Evolutionary conservation across 2,888 invertebrate species (phyloP).

Genomic region (Eledone cirrhosa): DNA sequence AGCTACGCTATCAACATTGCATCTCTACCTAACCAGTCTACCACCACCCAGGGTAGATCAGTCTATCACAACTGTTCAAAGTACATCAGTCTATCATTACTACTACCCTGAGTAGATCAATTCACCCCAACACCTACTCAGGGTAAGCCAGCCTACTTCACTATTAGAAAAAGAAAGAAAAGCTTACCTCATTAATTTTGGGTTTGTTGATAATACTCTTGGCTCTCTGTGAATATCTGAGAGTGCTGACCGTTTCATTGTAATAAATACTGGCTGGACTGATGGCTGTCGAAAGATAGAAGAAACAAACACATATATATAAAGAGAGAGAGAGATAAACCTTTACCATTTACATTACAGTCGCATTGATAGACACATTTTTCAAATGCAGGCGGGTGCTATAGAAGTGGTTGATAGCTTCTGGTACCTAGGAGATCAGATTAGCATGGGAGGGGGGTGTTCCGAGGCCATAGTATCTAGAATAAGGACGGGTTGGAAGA

Average conservation of each 20-base stretch:
- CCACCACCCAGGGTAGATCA: background rate
- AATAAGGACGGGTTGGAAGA: no score
- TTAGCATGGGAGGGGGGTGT: no score
- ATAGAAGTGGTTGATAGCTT: no score
- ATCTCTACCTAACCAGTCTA: background rate
- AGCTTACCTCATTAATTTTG: slow-evolving; percentile 72
- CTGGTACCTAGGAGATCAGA: no score
- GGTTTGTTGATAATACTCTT: slow-evolving; percentile 77
- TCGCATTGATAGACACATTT: no score
- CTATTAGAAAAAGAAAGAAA: background rate
- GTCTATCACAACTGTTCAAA: background rate
- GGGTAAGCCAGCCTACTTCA: background rate
- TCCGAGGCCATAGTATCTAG: no score
- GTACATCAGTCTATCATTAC: background rate
- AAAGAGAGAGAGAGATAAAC: no score
- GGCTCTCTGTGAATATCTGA: slow-evolving; percentile 81
- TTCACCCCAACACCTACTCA: no score
- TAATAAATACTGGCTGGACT: slow-evolving; percentile 81
- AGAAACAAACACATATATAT: no score
- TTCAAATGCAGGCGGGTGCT: no score
- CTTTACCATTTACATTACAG: no score
- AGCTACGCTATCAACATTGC: background rate
- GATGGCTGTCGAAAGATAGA: slow-evolving; percentile 71
- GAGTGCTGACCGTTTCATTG: slow-evolving; percentile 82
- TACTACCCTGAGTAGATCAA: no score